Percentiles rank a stretch among this genome's conserved stretches.
Evolutionary conservation across 1,140 invertebrate genomes (phyloP).

Genomic region (Drosophila obscura): DNA sequence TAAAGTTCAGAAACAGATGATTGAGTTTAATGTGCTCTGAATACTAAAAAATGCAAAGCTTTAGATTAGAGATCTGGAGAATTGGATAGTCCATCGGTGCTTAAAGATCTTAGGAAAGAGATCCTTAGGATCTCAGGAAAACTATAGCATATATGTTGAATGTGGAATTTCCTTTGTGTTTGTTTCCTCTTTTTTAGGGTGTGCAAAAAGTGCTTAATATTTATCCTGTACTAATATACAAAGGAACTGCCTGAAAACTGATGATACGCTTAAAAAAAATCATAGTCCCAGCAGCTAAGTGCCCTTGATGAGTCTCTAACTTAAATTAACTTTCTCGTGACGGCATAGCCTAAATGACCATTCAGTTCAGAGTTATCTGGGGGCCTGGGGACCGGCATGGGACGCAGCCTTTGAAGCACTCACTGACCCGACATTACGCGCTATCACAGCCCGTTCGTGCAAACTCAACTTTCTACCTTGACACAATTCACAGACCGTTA

Average conservation of each 20-base stretch:
- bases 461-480: constrained; percentile 58
- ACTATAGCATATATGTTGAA: too few species aligned
- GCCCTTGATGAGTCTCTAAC: constrained; percentile 5
- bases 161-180: too few species aligned
- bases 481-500: constrained; percentile 74
- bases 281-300: neutral
- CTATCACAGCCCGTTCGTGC: constrained; percentile 32
- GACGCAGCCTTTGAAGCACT: constrained; percentile 26
- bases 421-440: constrained; percentile 45
- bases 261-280: constrained; percentile 18
- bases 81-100: too few species aligned
- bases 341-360: constrained; percentile 44
- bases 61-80: too few species aligned
- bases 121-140: too few species aligned
- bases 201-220: too few species aligned
- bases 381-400: neutral
- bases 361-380: constrained; percentile 29
- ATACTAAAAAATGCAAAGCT: too few species aligned
- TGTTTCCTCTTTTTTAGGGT: too few species aligned
- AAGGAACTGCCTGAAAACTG: too few species aligned
- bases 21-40: too few species aligned
- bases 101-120: too few species aligned
- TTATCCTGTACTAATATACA: too few species aligned
- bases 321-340: constrained; percentile 33
- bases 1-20: neutral